phyloP scores from a whole-genome alignment of 64 coral and sea anemone genomes.

The Dendrophyllia cribrosa region DNA sequence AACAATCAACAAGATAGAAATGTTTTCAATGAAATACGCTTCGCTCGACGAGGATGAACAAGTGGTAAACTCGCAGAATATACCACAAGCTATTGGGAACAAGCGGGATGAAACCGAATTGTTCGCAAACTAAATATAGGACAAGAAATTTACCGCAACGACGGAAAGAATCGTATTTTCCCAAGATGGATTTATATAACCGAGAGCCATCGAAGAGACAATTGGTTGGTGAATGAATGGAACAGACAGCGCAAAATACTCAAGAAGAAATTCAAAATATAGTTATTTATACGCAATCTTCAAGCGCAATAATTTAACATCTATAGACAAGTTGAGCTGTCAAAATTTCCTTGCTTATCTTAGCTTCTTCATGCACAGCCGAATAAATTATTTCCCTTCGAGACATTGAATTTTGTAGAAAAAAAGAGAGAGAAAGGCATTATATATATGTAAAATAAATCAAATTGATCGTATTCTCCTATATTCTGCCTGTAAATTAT shows the following conservation, averaged over 20 bases:
- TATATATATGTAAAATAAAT: conserved; percentile 66
- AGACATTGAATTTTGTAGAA: conserved; percentile 52
- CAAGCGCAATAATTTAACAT: conserved; percentile 46
- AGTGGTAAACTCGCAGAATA: conserved; percentile 23
- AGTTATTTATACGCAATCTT: conserved; percentile 58
- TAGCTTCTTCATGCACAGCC: conserved; percentile 27
- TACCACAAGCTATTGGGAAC: conserved; percentile 12
- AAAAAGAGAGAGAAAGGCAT: conserved; percentile 31
- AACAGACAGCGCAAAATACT: conserved; percentile 7
- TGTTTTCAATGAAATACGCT: conserved; percentile 6
- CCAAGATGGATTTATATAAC: neutral
- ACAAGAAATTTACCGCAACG: conserved; percentile 1
- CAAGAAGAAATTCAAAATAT: conserved; percentile 30
- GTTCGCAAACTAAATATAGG: neutral
- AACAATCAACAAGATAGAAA: neutral
- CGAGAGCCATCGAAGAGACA: neutral
- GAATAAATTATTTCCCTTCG: conserved; percentile 30
- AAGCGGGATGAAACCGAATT: conserved; percentile 19
- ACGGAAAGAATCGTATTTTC: neutral
- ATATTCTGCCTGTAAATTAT: conserved; percentile 59
- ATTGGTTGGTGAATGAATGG: neutral
- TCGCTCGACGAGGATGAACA: conserved; percentile 4
- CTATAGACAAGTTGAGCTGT: conserved; percentile 27
- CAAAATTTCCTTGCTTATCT: conserved; percentile 36
- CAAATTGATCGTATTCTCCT: conserved; percentile 60